These are phyloP conservation scores for Xenops minutus DNA, from an alignment of 2,797 vertebrate genomes.

Conservation along the genomic window DNA sequence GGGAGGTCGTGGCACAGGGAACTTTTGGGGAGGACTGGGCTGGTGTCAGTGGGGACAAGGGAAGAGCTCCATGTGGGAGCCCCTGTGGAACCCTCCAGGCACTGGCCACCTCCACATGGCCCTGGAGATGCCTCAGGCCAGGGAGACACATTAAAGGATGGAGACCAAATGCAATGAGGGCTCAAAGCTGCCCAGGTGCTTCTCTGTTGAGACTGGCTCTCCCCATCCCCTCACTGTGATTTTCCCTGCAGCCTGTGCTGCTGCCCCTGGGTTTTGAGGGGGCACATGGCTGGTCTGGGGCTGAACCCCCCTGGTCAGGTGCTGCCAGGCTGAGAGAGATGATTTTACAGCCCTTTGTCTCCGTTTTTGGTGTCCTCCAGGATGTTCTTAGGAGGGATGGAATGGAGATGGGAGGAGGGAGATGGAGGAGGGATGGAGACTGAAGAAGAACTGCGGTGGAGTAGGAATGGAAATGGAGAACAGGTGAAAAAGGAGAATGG, in stretches of 20 bases:
- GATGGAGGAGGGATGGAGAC: background rate
- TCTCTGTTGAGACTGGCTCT: fast-evolving
- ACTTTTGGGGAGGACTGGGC: background rate
- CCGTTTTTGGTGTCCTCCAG: background rate
- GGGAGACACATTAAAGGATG: background rate
- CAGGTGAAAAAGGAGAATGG: background rate
- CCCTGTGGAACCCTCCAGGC: background rate
- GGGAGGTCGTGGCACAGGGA: conserved; percentile 6
- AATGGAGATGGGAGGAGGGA: background rate
- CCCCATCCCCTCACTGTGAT: fast-evolving
- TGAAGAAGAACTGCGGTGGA: no score
- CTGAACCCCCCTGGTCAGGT: fast-evolving
- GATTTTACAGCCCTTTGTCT: background rate
- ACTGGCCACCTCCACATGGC: fast-evolving
- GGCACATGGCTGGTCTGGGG: background rate
- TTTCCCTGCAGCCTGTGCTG: background rate
- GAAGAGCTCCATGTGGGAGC: background rate
- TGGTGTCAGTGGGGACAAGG: background rate
- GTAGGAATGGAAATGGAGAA: background rate
- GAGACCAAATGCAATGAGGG: fast-evolving
- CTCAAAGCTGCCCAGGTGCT: fast-evolving
- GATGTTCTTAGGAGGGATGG: fast-evolving
- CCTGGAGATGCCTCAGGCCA: background rate
- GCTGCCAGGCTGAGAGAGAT: background rate
- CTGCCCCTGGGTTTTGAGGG: background rate